Evolutionary conservation across 2,797 vertebrate species (phyloP).

Genomic region (Manis crassicaudata): DNA sequence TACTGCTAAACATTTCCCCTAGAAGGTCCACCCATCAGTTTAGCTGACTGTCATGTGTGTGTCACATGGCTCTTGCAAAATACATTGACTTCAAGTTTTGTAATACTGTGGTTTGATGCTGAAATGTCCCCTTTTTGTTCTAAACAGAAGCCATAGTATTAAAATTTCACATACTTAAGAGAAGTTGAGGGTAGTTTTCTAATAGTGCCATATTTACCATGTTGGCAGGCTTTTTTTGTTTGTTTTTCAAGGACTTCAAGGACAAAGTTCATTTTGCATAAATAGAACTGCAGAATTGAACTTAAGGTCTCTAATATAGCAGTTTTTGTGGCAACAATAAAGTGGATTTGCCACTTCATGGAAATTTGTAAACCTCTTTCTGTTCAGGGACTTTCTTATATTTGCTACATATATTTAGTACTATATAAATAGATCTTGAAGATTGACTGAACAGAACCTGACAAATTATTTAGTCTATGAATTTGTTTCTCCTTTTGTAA

Average conservation of each 20-base stretch:
- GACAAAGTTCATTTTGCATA: conserved; percentile 45
- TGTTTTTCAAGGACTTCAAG: conserved; percentile 37
- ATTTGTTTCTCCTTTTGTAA: conserved; percentile 56
- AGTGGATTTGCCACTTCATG: not conserved
- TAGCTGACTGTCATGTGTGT: conserved; percentile 92
- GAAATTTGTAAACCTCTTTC: not conserved
- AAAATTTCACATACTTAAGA: conserved; percentile 28
- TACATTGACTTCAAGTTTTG: conserved; percentile 85
- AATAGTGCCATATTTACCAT: not conserved
- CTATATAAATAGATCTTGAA: conserved; percentile 24
- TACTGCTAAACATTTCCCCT: conserved; percentile 58
- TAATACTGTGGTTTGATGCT: conserved; percentile 82
- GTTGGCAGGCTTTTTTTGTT: conserved; percentile 17
- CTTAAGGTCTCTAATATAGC: conserved; percentile 24
- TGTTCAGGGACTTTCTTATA: conserved; percentile 10
- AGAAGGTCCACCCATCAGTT: conserved; percentile 82
- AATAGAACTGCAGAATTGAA: not conserved
- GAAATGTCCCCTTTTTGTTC: conserved; percentile 57
- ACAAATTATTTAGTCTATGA: conserved; percentile 1
- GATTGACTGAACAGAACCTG: conserved; percentile 22
- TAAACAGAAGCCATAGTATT: conserved; percentile 39
- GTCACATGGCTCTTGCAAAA: conserved; percentile 95
- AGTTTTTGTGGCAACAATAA: conserved; percentile 50
- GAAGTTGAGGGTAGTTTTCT: conserved; percentile 22
- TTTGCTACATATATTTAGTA: conserved; percentile 41